Base-by-base conservation (phyloP, 1,140 invertebrate species). In the Macrostomum lignano region DNA sequence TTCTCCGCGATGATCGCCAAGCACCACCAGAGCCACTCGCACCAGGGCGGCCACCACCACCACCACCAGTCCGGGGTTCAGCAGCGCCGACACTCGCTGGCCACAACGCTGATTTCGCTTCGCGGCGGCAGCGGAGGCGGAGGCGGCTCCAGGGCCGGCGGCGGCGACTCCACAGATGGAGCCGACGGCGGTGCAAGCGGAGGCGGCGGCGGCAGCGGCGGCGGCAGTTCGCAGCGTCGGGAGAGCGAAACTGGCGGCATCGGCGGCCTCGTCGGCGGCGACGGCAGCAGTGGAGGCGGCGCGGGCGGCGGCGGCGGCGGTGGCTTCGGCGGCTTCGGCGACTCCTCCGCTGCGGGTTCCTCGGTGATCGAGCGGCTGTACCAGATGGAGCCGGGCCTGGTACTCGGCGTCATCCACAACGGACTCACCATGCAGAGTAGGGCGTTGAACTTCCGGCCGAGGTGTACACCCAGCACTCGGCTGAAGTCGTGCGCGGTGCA, bases 381-480 rank as follows among this genome's bases (percentile, higher is more conserved):
- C 2, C 52, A 46, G 23, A 48, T 48, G 10, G 55, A 65, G 33
- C 63, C 63, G 1, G 51, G 58, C 32, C 55, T 62, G 4, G 58
- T 71, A 13, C 54, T 71, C 19, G 67, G 67, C 41, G 64, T 67
- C 22, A 52, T 71, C 15, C 68, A 70, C 46, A 70, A 71, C 43
- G 63, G 66, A 11, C 65, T 71, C 24, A 70, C 69, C 3, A 61
- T 70, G 49, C 67, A 70, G 43, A 69, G 69, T 41, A 45, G 68
- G 36, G 67, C 67, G n/a, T 66, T 67, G 4, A 68, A 66, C 14
- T 61, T 63, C 25, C 58, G 64, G 36, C 62, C 65, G 38, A 62
- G 62, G 40, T 69, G 67, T 45, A 61, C 65, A 24, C 67, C 67
- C 19, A 61, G 56, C 36, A 49, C 46, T 37, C 62, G 69, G 42